Evolutionary conservation across 2,888 invertebrate genomes (phyloP), one percentile per base, ranked within the genome.

Genomic region (Argyresthia goedartella): DNA sequence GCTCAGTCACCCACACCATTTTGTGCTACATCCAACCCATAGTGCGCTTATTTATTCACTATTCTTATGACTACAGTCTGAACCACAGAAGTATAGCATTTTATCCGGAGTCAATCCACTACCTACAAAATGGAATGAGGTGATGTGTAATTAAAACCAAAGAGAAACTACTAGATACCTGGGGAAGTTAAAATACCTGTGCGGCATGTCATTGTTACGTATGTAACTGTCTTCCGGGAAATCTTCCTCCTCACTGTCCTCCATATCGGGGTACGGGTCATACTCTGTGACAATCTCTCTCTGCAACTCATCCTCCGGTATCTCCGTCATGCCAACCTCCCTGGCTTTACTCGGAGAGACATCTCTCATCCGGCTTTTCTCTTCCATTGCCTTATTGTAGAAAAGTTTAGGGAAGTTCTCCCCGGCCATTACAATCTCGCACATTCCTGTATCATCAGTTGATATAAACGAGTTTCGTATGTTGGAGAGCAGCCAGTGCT

Each of bases 391-490:
- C 61, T 76, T 81, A 60, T 75, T 77, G 70, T 81, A 81, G 60
- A 87, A 84, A 52, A 86, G 73, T 73, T 85, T 87, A 52, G 94
- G 92, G 62, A 93, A 88, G 77, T 94, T 91, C 72, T 96, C 95
- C 52, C 93, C 92, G 36, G 93, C 90, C 93, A 97, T 96, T 52
- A 97, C 94, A 66, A 94, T 90, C 77, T 98, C 97, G 76, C 96
- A 96, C 88, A 96, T 92, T 53, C 97, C 95, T 63, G 97, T 96
- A 78, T 98, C 97, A 84, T 98, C 98, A 16, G 96, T 95, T 25
- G 96, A 95, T 69, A 98, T 95, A 79, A 97, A 98, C 9, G 97
- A 96, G 77, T 97, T 96, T 53, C 96, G 89, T 60, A 98, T 95
- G 78, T 97, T 96, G 55, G 96, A 94, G 51, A 98, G 88, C 49